Evolutionary conservation across 2,888 invertebrate species (phyloP).

Genomic region (Himalopsyche tibetana): DNA sequence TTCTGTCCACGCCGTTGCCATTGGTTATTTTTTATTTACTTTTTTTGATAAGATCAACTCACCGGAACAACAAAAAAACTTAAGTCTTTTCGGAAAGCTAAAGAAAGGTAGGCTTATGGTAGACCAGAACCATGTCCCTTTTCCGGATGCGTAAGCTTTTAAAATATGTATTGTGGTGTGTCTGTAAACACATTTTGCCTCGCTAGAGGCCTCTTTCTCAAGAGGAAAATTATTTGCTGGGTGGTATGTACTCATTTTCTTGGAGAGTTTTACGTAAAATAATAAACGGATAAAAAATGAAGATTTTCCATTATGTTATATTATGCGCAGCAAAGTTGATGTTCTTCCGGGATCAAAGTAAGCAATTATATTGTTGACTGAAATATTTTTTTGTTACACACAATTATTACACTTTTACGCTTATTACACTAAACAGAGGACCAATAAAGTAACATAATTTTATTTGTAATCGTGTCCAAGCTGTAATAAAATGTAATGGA

Average conservation of each 20-base stretch:
- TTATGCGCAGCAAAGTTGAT: too few species aligned
- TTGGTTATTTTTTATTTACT: not conserved
- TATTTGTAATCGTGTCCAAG: too few species aligned
- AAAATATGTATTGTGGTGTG: conserved; percentile 15
- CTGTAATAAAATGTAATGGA: too few species aligned
- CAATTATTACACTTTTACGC: too few species aligned
- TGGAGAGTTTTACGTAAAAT: not conserved
- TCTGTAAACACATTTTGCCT: not conserved
- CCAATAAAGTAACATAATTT: too few species aligned
- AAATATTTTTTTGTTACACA: too few species aligned
- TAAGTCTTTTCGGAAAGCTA: not conserved
- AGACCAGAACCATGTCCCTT: not conserved
- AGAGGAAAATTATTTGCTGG: not conserved
- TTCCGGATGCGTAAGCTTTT: conserved; percentile 2
- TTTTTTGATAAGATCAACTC: conserved; percentile 19
- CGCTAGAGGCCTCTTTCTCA: not conserved
- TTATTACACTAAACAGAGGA: too few species aligned
- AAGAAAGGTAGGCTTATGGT: not conserved
- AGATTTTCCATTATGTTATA: too few species aligned
- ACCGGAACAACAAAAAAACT: not conserved
- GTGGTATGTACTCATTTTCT: not conserved
- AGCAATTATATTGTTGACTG: too few species aligned
- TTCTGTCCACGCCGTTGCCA: not conserved
- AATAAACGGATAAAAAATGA: not conserved
- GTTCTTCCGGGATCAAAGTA: too few species aligned